Percentiles rank a stretch among this genome's conserved stretches.
These are phyloP conservation scores for Eulithis testata DNA, from an alignment of 2,888 invertebrate species.

Conservation along the genomic window DNA sequence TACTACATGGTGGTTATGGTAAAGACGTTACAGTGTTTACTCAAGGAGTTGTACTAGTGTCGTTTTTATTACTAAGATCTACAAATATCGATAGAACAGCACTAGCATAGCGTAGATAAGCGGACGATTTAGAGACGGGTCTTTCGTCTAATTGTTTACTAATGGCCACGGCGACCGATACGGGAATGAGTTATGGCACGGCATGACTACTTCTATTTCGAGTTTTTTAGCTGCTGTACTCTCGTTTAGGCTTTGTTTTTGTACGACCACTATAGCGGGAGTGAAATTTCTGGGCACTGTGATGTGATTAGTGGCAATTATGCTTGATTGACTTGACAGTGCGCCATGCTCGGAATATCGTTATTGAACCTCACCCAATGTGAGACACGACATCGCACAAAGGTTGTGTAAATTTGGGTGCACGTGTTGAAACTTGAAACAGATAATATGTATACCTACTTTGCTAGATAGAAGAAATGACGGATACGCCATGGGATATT, in stretches of 20 bases:
- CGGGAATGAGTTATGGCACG: conserved; percentile 53
- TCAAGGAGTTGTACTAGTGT: conserved; percentile 12
- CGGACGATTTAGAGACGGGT: conserved; percentile 51
- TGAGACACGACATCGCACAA: neutral
- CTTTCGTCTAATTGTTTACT: conserved; percentile 73
- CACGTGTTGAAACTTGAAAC: no score
- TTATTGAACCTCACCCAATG: neutral
- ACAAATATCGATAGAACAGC: conserved; percentile 29
- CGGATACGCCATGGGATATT: no score
- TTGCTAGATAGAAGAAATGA: neutral
- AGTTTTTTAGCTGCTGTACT: conserved; percentile 15
- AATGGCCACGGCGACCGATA: conserved; percentile 62
- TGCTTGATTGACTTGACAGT: neutral
- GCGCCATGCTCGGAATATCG: neutral
- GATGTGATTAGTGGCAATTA: neutral
- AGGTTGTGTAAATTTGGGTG: neutral
- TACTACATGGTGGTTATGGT: no score
- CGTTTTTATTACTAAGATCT: conserved; percentile 4
- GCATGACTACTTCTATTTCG: conserved; percentile 42
- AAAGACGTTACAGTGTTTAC: neutral
- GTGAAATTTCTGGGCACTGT: neutral
- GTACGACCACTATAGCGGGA: neutral
- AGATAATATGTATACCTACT: neutral
- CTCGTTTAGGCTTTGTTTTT: conserved; percentile 5
- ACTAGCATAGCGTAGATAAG: conserved; percentile 53